Percentiles rank a stretch among this genome's conserved stretches.
Evolutionary conservation across 1,140 invertebrate genomes (phyloP).

Genomic region (honey bee (Apis mellifera)): Amel_HAv3.1 CM009931.2:22422001-22422500

Average conservation of each 20-base stretch:
- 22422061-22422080: not conserved
- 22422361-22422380: not conserved
- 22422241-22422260: constrained; percentile 46
- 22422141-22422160: constrained; percentile 29
- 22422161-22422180: constrained; percentile 24
- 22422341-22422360: not conserved
- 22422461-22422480: not conserved
- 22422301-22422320: constrained; percentile 12
- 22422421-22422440: constrained; percentile 31
- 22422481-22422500: constrained; percentile 25
- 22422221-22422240: constrained; percentile 48
- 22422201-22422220: constrained; percentile 43
- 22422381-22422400: too few species aligned
- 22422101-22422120: not conserved
- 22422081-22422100: constrained; percentile 4
- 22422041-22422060: not conserved
- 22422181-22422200: constrained; percentile 18
- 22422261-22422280: constrained; percentile 52
- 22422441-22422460: constrained; percentile 34
- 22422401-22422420: constrained; percentile 16
- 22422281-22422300: constrained; percentile 41
- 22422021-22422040: not conserved
- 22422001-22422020: not conserved
- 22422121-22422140: constrained; percentile 1
- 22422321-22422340: constrained; percentile 33